These are phyloP conservation scores for Eira barbara DNA, from an alignment of 2,113 vertebrate genomes.

Conservation along the genomic window DNA sequence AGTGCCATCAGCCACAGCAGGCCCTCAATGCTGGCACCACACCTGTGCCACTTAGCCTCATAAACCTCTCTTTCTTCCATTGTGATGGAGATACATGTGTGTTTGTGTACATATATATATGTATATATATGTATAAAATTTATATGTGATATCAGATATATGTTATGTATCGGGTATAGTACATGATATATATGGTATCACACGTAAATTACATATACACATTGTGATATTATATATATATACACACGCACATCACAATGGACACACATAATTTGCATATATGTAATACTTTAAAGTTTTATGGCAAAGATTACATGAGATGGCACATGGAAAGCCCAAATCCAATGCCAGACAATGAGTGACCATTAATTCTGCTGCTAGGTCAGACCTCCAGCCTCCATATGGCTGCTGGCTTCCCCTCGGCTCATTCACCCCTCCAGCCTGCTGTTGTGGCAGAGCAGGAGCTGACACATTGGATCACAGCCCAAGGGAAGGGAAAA, in stretches of 20 bases:
- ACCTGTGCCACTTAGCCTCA: neutral
- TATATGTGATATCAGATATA: neutral
- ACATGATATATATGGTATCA: neutral
- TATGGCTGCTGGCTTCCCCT: neutral
- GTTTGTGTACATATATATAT: neutral
- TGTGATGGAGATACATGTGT: neutral
- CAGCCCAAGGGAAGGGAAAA: neutral
- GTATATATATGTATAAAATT: neutral
- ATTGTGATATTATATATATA: neutral
- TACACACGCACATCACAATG: neutral
- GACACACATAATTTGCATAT: neutral
- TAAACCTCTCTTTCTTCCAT: neutral
- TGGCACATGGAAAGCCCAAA: accelerated
- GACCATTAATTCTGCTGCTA: neutral
- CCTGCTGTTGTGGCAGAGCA: neutral
- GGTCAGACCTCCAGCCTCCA: no score
- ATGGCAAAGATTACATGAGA: neutral
- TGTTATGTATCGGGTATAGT: neutral
- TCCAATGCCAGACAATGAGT: neutral
- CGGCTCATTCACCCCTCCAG: neutral
- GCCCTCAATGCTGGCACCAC: neutral
- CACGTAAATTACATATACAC: neutral
- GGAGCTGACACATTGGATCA: neutral
- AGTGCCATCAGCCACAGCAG: neutral
- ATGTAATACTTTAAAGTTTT: neutral